Base-by-base conservation (phyloP, 2,888 invertebrate genomes). In the Volucella zonaria region DNA sequence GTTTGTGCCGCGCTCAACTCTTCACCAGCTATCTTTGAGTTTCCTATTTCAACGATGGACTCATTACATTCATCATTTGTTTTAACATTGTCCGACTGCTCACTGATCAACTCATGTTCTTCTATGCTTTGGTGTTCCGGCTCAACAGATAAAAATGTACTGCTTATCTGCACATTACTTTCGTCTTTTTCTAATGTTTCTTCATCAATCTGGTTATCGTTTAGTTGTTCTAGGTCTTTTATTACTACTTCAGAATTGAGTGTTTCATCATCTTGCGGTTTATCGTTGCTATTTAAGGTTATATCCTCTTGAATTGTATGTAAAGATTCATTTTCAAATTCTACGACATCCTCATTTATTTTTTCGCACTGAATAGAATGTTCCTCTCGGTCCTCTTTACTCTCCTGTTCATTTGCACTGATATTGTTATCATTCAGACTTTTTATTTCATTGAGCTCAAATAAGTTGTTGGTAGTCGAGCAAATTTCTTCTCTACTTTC, bases 1-100 rank as follows among this genome's bases (percentile, higher is more conserved):
- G 88, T 86, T 73, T 88, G 87, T 42, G 87, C 88, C 0, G 87
- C 87, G 38, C 82, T 87, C 12, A 88, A 47, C 49, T 87, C 87
- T 54, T 83, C 87, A 2, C 86, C 82, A 0, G 77, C 86, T 40
- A 86, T 59, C 1, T 86, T 68, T 0, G 74, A 59, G 14, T 68
- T 77, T 14, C 61, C 42, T 2, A 42, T 61, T 23, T 78, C 54
- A 40, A 49, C 59, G 10, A 12, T 45, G 10, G 82, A 42, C 64
- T 74, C 74, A 15, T 9, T 82, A 49, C 52, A 71, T 9, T 45
- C 51, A 9, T 71, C 67, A 2, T 0, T 52, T 11, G 12, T 1
- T n/a, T 31, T 6, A 1, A 31, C 31, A 6, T 31, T 31, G 6
- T 31, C 31, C 6, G 6, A 31, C 31, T 31, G 31, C 58, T 68